Percentiles rank a stretch among this genome's conserved stretches.
These are phyloP conservation scores for Poeciliopsis turneri DNA, from an alignment of 2,797 vertebrate species.

Conservation along the genomic window DNA sequence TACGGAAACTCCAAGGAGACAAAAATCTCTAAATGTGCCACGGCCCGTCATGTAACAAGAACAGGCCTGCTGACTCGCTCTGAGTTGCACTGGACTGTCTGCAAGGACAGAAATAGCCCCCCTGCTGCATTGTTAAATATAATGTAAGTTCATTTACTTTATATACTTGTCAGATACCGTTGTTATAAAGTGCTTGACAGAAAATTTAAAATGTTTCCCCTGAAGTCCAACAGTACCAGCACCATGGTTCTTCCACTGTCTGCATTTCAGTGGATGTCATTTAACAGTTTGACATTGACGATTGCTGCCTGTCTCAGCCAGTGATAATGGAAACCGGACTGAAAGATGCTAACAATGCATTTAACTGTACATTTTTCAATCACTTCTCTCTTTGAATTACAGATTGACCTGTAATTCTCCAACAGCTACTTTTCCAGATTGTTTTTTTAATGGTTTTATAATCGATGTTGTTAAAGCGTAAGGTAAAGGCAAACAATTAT, in stretches of 20 bases:
- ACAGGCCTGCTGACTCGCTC: not conserved
- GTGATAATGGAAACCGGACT: too few species aligned
- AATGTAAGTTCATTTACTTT: not conserved
- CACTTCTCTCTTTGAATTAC: not conserved
- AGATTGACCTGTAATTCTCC: not conserved
- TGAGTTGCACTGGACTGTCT: not conserved
- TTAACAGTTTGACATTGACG: too few species aligned
- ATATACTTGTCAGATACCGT: not conserved
- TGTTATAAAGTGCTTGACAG: not conserved
- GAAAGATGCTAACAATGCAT: not conserved
- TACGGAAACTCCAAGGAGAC: constrained; percentile 56
- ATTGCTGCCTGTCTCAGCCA: too few species aligned
- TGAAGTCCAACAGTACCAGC: too few species aligned
- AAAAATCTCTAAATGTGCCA: not conserved
- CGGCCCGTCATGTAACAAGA: not conserved
- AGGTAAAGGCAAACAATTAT: not conserved
- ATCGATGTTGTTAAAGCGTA: not conserved
- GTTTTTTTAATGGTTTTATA: not conserved
- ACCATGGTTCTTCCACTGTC: too few species aligned
- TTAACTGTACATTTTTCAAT: not conserved
- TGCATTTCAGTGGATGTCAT: too few species aligned
- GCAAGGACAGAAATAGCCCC: not conserved
- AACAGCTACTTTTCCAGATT: not conserved
- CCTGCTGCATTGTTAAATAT: not conserved
- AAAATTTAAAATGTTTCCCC: not conserved